These are phyloP conservation scores for Lissonota sp. DNA, from an alignment of 2,888 invertebrate species.

Conservation along the genomic window DNA sequence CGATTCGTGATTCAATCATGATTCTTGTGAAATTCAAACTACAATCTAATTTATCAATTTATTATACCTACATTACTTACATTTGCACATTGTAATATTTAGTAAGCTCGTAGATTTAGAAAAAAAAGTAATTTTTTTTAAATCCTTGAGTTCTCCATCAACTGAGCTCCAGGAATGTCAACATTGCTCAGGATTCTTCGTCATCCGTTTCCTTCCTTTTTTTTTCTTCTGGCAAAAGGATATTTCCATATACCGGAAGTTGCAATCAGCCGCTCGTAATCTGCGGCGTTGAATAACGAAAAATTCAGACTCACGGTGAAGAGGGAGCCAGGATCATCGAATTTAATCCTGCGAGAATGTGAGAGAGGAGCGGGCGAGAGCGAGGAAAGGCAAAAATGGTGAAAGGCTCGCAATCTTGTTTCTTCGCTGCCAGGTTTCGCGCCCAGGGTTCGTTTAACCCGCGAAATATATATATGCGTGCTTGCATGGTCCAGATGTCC, in stretches of 20 bases:
- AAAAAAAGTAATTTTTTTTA: too few species aligned
- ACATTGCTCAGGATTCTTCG: too few species aligned
- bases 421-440: not conserved
- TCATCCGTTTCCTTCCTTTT: too few species aligned
- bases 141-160: too few species aligned
- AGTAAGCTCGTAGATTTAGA: slow-evolving; percentile 54
- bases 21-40: slow-evolving; percentile 2
- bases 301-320: too few species aligned
- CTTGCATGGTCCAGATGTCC: slow-evolving; percentile 53
- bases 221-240: too few species aligned
- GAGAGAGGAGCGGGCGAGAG: not conserved
- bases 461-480: slow-evolving; percentile 51
- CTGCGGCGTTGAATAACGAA: too few species aligned
- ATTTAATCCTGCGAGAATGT: not conserved
- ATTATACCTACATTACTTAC: slow-evolving; percentile 42
- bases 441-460: slow-evolving; percentile 57
- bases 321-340: too few species aligned
- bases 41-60: slow-evolving; percentile 1
- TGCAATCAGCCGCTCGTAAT: too few species aligned
- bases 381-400: not conserved
- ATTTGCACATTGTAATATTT: slow-evolving; percentile 44
- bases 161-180: too few species aligned
- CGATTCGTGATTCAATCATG: not conserved
- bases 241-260: too few species aligned
- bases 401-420: not conserved